Evolutionary conservation across 2,113 vertebrate species (phyloP).

Genomic region (Antechinus stuartii): DNA sequence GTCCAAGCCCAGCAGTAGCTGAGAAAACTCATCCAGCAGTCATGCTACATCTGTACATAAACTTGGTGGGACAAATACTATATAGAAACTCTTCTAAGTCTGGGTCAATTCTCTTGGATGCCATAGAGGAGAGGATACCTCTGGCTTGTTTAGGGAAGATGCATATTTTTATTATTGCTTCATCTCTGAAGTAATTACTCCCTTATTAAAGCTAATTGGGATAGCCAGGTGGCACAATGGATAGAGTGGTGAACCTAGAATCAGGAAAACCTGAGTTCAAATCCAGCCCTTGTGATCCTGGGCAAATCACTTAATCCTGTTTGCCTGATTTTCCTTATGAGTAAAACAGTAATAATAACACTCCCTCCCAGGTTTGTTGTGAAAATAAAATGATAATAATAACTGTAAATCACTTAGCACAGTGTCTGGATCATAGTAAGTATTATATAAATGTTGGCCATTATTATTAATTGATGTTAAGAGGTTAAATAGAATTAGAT

Average conservation of each 20-base stretch:
- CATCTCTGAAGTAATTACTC: neutral
- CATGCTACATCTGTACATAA: neutral
- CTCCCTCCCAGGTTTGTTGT: neutral
- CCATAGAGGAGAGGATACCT: neutral
- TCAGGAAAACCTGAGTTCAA: neutral
- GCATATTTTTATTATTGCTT: neutral
- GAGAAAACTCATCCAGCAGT: neutral
- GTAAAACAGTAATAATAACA: neutral
- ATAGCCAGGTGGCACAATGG: neutral
- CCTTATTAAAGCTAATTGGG: neutral
- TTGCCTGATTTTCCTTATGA: neutral
- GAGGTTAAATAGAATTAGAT: neutral
- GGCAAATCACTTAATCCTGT: neutral
- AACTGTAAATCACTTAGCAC: neutral
- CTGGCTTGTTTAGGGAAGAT: neutral
- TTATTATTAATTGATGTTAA: neutral
- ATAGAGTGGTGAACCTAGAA: neutral
- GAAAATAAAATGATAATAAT: neutral
- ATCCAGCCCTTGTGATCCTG: neutral
- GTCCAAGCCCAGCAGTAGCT: neutral
- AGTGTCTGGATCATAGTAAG: neutral
- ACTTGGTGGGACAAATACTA: neutral
- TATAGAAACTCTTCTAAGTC: neutral
- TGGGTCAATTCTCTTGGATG: neutral
- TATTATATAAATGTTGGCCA: neutral